Base-by-base conservation (phyloP, 2,888 invertebrate genomes). In the Carabus problematicus region DNA sequence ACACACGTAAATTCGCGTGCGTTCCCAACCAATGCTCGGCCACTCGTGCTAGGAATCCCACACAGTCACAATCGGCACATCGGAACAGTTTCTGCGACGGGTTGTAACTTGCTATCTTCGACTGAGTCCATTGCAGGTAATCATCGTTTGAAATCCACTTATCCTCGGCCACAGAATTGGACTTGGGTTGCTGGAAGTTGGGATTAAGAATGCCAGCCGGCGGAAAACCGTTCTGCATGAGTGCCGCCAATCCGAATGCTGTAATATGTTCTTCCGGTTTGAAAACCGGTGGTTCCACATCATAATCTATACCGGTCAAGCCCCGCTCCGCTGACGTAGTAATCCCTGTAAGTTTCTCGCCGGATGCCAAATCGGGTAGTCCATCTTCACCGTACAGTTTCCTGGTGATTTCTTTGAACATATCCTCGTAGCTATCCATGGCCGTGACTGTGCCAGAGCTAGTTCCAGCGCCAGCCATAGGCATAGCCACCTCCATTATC, bases 341-440 rank as follows among this genome's bases (percentile, higher is more conserved):
- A 19, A 63, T 68, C 12, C 71, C 68, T 49, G 71, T 64, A 3
- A 62, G 70, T 66, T 80, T 74, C 63, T 82, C 82, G 12, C 77
- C 78, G 19, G 76, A 74, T 66, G 76, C 77, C 66, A 82, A 74
- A 72, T 83, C 83, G 40, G 82, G 82, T 70, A 83, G 75, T 49
- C 83, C 84, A 82, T 94, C 94, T 82, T 94, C 93, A 73, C 94
- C 94, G 83, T 94, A 95, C 75, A 95, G 85, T 84, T 95, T 95
- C 81, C 93, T 89, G 72, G 94, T 94, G 79, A 95, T 94, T 87
- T 95, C 95, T 82, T 94, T 94, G 82, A 92, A 92, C 90, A 92
- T 92, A 80, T 92, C 92, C 83, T 93, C 92, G 84, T 92, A 89
- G 80, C 85, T 87, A 82, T 89, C 88, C 83, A 88, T 85, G 77